These are phyloP conservation scores for Eilema sororculum DNA, from an alignment of 2,888 invertebrate species.

Conservation along the genomic window DNA sequence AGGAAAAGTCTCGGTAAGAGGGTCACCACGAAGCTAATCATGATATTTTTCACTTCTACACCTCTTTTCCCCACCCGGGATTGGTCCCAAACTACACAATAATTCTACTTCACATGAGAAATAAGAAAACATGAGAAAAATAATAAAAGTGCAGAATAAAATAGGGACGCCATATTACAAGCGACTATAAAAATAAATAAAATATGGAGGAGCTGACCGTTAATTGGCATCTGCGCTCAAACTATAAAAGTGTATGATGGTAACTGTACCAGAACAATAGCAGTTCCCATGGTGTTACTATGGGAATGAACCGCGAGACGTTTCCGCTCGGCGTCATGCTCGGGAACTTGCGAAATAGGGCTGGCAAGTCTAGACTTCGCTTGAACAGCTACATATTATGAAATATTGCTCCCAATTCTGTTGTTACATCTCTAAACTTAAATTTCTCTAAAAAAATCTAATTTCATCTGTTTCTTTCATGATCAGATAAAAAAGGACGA, in stretches of 20 bases:
- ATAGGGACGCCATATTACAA: not conserved
- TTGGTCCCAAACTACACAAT: not conserved
- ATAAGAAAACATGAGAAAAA: conserved; percentile 1
- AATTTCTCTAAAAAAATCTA: no score
- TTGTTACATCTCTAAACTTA: no score
- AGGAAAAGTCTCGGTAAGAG: no score
- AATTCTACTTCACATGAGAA: not conserved
- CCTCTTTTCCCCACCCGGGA: not conserved
- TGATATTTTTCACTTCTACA: not conserved
- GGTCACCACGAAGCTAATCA: not conserved
- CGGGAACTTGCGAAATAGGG: conserved; percentile 35
- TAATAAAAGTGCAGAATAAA: not conserved
- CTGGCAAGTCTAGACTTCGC: conserved; percentile 21
- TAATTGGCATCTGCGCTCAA: conserved; percentile 14
- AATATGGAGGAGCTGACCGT: conserved; percentile 11
- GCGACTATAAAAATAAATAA: conserved; percentile 6
- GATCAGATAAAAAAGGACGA: no score
- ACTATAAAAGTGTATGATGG: conserved; percentile 22
- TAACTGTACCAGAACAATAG: conserved; percentile 44
- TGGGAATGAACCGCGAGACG: conserved; percentile 41
- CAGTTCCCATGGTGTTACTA: conserved; percentile 39
- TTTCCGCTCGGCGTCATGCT: conserved; percentile 42
- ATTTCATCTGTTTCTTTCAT: no score
- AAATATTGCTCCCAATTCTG: no score
- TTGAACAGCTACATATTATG: not conserved